These are phyloP conservation scores for Amazona vittata DNA, from an alignment of 2,113 vertebrate genomes.

Conservation along the genomic window DNA sequence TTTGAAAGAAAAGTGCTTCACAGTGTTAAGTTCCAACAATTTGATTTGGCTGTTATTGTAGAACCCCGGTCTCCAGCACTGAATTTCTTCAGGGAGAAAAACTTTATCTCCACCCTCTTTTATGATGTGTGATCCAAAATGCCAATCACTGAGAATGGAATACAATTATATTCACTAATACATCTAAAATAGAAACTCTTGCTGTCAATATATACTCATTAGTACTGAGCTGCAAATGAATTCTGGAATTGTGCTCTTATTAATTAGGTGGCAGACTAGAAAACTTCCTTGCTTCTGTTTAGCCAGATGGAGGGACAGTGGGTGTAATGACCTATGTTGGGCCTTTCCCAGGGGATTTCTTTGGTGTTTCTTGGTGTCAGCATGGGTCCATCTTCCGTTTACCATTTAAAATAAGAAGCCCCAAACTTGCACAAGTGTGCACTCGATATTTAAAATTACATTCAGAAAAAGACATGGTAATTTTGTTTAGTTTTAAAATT, in stretches of 20 bases:
- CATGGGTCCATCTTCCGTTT: conserved; percentile 24
- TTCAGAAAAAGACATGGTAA: conserved; percentile 24
- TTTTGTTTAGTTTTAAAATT: conserved; percentile 48
- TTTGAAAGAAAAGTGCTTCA: conserved; percentile 43
- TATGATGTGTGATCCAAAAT: conserved; percentile 67
- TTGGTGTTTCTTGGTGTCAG: conserved; percentile 19
- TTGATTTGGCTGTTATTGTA: conserved; percentile 40
- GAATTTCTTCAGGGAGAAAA: conserved; percentile 64
- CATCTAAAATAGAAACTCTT: conserved; percentile 72
- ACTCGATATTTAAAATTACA: conserved; percentile 30
- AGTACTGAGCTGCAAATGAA: conserved; percentile 69
- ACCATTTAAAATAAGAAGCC: conserved; percentile 52
- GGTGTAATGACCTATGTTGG: conserved; percentile 26
- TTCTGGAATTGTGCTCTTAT: conserved; percentile 75
- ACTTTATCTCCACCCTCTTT: conserved; percentile 65
- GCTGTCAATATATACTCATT: conserved; percentile 72
- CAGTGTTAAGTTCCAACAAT: conserved; percentile 54
- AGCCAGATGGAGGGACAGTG: conserved; percentile 55
- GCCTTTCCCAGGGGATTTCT: conserved; percentile 55
- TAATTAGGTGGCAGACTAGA: conserved; percentile 72
- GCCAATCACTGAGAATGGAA: conserved; percentile 70
- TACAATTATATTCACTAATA: conserved; percentile 75
- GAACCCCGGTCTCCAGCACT: conserved; percentile 46
- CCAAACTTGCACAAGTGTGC: conserved; percentile 28
- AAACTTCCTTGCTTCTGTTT: conserved; percentile 46